Percentiles rank a stretch among this genome's conserved stretches.
phyloP scores from a whole-genome alignment of 2,888 invertebrate genomes.

The Phania funesta region DNA sequence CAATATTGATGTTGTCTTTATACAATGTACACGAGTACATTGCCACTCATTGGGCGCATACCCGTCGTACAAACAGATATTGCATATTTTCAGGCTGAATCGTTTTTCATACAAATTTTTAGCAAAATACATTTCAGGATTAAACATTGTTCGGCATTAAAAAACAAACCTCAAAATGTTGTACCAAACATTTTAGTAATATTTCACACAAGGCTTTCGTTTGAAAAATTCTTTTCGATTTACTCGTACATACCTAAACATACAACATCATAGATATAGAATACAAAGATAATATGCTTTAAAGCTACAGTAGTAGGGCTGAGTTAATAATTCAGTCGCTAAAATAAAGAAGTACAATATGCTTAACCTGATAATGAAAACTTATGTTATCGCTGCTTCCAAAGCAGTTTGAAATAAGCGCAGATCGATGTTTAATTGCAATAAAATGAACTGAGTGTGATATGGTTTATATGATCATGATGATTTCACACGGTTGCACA shows the following conservation, averaged over 20 bases:
- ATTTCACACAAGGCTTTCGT: constrained; percentile 53
- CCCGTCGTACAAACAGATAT: background rate
- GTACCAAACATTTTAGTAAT: constrained; percentile 39
- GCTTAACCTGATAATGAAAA: no score
- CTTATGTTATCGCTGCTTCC: no score
- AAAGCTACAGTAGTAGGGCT: background rate
- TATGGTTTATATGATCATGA: no score
- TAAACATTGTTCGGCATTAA: constrained; percentile 18
- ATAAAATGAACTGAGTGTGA: no score
- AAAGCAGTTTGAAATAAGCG: no score
- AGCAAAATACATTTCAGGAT: constrained; percentile 37
- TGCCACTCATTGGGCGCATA: background rate
- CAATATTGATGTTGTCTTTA: constrained; percentile 2
- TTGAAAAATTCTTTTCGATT: constrained; percentile 30
- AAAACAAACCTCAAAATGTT: constrained; percentile 37
- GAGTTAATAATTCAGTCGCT: background rate
- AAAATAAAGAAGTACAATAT: background rate
- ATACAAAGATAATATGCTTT: background rate
- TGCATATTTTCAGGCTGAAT: background rate
- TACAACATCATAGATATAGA: no score
- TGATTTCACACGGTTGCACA: no score
- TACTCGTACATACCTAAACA: background rate
- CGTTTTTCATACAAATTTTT: constrained; percentile 42
- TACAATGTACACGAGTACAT: background rate
- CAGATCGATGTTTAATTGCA: no score